A percentile compares a stretch with the other conserved stretches of the same genome.
These are phyloP conservation scores for Masnerella sp. DNA, from an alignment of 2,888 invertebrate genomes.

Conservation along the genomic window DNA sequence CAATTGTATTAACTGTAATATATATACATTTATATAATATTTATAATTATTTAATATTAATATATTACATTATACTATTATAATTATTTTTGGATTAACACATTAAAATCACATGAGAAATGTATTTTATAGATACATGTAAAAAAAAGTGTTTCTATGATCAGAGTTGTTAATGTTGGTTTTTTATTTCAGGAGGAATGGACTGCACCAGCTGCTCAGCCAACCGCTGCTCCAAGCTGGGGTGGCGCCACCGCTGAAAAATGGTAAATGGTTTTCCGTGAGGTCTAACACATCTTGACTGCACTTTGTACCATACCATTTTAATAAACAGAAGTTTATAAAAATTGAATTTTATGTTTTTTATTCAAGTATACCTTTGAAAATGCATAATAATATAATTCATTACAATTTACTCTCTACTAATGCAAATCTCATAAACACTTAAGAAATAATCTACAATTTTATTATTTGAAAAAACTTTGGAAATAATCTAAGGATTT, in stretches of 20 bases:
- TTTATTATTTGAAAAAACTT: neutral
- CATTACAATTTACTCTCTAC: no score
- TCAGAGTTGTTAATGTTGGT: no score
- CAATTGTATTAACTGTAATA: no score
- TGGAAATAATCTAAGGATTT: no score
- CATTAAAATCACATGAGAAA: no score
- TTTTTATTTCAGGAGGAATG: conserved; percentile 39
- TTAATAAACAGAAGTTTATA: conserved; percentile 32
- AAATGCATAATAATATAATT: conserved; percentile 9
- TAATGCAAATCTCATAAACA: no score
- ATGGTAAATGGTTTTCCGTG: conserved; percentile 33
- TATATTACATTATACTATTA: no score
- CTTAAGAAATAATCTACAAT: neutral
- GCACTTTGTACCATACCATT: conserved; percentile 21
- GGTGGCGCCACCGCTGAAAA: conserved; percentile 49
- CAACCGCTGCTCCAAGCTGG: conserved; percentile 32
- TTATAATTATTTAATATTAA: no score
- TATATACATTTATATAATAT: no score
- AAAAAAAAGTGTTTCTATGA: no score
- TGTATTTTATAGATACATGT: no score
- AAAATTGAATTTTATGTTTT: conserved; percentile 39
- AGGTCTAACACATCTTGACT: conserved; percentile 15
- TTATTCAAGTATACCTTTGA: conserved; percentile 63
- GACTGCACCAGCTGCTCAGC: conserved; percentile 14
- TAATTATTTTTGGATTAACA: no score